Conservation (phyloP, 2,113 vertebrate genomes). For the Actenoides lindsayi region DNA sequence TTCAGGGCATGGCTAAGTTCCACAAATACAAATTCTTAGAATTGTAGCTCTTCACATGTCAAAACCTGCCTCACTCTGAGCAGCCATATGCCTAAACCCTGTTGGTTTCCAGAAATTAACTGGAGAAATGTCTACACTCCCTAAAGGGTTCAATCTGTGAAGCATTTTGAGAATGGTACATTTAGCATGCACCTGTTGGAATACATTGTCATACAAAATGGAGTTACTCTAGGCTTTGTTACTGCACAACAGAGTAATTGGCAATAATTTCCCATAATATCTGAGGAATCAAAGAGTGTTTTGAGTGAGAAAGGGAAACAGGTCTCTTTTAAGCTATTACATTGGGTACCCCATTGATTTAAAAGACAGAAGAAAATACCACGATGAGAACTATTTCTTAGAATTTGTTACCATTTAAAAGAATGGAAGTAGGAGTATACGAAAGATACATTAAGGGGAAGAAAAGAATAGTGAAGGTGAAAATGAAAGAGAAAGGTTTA, state of each 20-base stretch:
- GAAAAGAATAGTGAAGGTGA: background rate
- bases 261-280: background rate
- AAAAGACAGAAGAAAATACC: background rate
- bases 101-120: background rate
- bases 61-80: background rate
- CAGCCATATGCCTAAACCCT: background rate
- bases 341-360: background rate
- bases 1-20: background rate
- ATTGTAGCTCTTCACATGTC: background rate
- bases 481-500: background rate
- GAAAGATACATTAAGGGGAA: background rate
- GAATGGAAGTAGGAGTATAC: background rate
- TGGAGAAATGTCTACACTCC: background rate
- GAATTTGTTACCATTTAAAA: background rate
- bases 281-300: background rate
- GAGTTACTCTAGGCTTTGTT: background rate
- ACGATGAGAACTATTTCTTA: background rate
- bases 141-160: constrained; percentile 24
- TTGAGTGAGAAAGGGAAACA: background rate
- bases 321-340: background rate
- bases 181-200: background rate
- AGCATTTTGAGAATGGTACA: background rate
- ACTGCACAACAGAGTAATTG: background rate
- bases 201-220: constrained; percentile 1
- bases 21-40: background rate